Evolutionary conservation across 2,888 invertebrate species (phyloP).

Genomic region (Cheilosia impressa): DNA sequence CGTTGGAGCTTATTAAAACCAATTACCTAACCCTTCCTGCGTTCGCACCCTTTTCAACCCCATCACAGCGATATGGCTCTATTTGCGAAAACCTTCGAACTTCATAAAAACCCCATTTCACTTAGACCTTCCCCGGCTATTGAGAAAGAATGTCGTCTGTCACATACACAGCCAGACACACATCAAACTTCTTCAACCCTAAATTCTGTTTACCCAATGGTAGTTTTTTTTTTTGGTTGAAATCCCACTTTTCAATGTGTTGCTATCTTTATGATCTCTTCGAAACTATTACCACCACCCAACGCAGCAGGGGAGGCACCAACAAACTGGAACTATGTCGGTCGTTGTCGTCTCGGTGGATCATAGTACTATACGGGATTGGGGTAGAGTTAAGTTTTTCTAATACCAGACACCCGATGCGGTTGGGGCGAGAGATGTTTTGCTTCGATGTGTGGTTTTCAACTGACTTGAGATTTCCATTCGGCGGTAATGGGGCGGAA

Average conservation of each 20-base stretch:
- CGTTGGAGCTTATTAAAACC: constrained; percentile 55
- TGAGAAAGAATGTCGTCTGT: constrained; percentile 19
- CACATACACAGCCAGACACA: constrained; percentile 1
- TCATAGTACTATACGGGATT: constrained; percentile 20
- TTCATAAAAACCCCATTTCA: constrained; percentile 63
- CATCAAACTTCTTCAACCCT: constrained; percentile 13
- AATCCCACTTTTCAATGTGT: constrained; percentile 34
- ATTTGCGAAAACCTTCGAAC: constrained; percentile 56
- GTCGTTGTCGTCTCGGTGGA: constrained; percentile 28
- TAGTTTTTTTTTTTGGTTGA: constrained; percentile 6
- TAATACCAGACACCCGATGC: constrained; percentile 15
- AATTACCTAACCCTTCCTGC: constrained; percentile 52
- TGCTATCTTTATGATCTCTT: constrained; percentile 57
- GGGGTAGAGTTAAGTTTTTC: constrained; percentile 19
- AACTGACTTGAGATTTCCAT: constrained; percentile 52
- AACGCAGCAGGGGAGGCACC: constrained; percentile 6
- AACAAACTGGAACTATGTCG: constrained; percentile 12
- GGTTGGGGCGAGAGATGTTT: constrained; percentile 26
- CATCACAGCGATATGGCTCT: constrained; percentile 19
- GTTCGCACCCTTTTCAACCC: constrained; percentile 1
- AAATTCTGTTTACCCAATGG: constrained; percentile 22
- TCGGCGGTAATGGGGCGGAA: constrained; percentile 63
- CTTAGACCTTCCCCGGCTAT: constrained; percentile 34
- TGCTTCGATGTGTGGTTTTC: constrained; percentile 59
- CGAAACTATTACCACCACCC: constrained; percentile 42